Base-by-base conservation (phyloP, 2,113 vertebrate genomes). In the Corapipo altera region DNA sequence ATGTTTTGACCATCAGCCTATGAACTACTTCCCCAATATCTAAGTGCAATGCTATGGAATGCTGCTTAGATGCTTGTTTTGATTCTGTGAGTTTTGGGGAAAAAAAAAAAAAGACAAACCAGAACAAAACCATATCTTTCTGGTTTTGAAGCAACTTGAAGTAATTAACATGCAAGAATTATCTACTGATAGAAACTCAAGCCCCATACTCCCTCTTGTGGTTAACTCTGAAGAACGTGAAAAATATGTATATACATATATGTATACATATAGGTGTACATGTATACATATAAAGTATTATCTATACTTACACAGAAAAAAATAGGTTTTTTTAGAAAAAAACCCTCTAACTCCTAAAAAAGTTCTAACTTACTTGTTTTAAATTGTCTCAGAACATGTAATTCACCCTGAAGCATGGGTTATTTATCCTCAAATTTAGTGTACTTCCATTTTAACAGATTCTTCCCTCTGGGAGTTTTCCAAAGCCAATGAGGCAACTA, bases 171-270 rank as follows among this genome's bases (percentile, higher is more conserved):
- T 39, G 3, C 43, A 69, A 81, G 65, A 71, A 20, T 30, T 54
- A 66, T 30, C 37, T 64, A 59, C 37, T 71, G 65, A 44, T 81
- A 84, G 91, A 94, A 95, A 77, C 11, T 93, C 69, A 44, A 91
- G 62, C 22, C 65, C 72, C 57, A 39, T 84, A 93, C 95, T 95
- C 95, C 94, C 94, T 96, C 95, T 97, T 86, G 96, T 95, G 95
- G 95, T 93, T 93, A 93, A 78, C 43, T 5, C 83, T 15, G 28
- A 95, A 61, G 57, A 76, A 49, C 51, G 48, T 52, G 12, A 44
- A 59, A 59, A n/a, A 37, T 13, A 43, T 22, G 13, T 23, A 19
- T 27, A 13, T 20, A 37, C 2, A 4, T 26, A 22, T 5, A 51
- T 1, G 5, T 12, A 43, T n/a, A 39, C 7, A 10, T 37, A 11